phyloP scores from a whole-genome alignment of 2,797 vertebrate genomes.

The Xiphophorus birchmanni region DNA sequence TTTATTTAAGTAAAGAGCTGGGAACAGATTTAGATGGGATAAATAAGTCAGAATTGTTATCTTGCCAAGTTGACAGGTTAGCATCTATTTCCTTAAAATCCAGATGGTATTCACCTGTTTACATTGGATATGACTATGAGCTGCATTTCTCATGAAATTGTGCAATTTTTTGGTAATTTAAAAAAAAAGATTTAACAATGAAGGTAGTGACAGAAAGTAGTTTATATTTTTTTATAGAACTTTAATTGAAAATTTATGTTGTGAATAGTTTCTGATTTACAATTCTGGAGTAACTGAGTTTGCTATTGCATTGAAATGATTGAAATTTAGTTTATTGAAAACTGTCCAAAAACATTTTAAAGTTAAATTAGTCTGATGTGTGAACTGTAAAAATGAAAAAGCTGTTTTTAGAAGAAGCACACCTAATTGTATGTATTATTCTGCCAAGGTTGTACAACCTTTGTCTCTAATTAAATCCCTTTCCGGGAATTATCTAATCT shows the following conservation, averaged over 20 bases:
- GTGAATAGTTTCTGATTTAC: not conserved
- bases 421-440: not conserved
- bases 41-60: slow-evolving; percentile 37
- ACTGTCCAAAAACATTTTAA: not conserved
- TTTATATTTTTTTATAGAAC: not conserved
- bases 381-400: not conserved
- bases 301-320: not conserved
- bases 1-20: slow-evolving; percentile 57
- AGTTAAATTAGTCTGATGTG: not conserved
- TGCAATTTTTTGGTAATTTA: not conserved
- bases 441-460: not conserved
- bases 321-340: not conserved
- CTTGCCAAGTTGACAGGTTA: slow-evolving; percentile 36
- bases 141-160: not conserved
- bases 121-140: not conserved
- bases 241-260: not conserved
- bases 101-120: not conserved
- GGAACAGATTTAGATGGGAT: slow-evolving; percentile 42
- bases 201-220: not conserved
- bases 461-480: not conserved
- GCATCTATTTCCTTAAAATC: not conserved
- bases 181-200: not conserved
- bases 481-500: not conserved
- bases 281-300: not conserved
- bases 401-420: not conserved